Percentiles rank a stretch among this genome's conserved stretches.
Evolutionary conservation across 2,113 vertebrate species (phyloP).

Genomic region (Calyptomena viridis): DNA sequence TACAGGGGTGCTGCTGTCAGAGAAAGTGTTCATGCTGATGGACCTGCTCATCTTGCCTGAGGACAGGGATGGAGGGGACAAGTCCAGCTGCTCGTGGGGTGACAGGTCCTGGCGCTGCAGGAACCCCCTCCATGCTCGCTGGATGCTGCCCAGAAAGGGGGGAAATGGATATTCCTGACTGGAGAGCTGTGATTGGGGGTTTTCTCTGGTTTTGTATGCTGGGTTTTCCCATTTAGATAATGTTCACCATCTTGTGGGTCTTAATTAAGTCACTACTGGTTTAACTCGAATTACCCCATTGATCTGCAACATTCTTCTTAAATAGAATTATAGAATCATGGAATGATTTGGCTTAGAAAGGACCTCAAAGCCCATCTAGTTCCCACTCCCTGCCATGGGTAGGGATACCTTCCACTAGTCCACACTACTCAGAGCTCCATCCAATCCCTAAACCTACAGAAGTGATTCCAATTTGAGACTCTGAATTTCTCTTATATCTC

Average conservation of each 20-base stretch:
- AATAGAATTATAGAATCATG: neutral
- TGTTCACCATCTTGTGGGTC: fast-evolving
- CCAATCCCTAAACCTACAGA: neutral
- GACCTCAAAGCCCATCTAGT: neutral
- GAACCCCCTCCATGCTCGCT: constrained; percentile 87
- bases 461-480: neutral
- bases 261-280: fast-evolving
- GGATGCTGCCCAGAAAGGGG: constrained; percentile 76
- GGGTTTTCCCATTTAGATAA: fast-evolving
- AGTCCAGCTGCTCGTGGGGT: constrained; percentile 67
- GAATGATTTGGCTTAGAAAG: neutral
- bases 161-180: neutral
- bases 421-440: neutral
- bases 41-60: constrained; percentile 93
- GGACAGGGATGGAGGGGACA: constrained; percentile 84
- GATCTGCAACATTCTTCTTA: too few species aligned
- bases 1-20: constrained; percentile 90
- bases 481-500: neutral
- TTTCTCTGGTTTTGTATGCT: neutral
- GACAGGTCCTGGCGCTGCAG: constrained; percentile 82
- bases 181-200: fast-evolving
- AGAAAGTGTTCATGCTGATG: constrained; percentile 92
- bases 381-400: neutral
- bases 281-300: too few species aligned
- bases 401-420: neutral